A percentile compares a stretch with the other conserved stretches of the same genome.
These are phyloP conservation scores for Cartodere bifasciata DNA, from an alignment of 2,888 invertebrate species.

Conservation along the genomic window DNA sequence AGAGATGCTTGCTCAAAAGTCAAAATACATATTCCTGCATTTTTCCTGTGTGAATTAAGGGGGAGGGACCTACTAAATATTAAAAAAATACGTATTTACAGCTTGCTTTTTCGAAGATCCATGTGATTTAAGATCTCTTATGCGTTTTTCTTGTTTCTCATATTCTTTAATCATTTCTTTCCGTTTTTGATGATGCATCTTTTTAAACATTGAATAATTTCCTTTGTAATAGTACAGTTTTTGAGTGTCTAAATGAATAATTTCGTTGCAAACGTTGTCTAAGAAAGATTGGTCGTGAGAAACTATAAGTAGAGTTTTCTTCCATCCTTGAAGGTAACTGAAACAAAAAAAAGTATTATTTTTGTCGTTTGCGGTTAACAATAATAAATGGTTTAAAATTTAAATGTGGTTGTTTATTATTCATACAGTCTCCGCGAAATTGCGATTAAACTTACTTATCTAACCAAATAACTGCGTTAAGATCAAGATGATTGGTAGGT, in stretches of 20 bases:
- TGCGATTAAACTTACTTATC: slow-evolving; percentile 64
- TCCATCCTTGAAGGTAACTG: slow-evolving; percentile 95
- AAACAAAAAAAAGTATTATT: slow-evolving; percentile 19
- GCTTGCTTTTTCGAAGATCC: slow-evolving; percentile 95
- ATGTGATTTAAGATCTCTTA: slow-evolving; percentile 90
- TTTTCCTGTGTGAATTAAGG: no score
- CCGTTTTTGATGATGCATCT: slow-evolving; percentile 93
- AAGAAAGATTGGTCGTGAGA: slow-evolving; percentile 99
- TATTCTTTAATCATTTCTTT: slow-evolving; percentile 94
- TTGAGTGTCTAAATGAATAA: slow-evolving; percentile 90
- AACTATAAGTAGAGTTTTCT: slow-evolving; percentile 94
- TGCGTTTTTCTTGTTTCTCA: slow-evolving; percentile 92
- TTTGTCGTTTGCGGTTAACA: no score
- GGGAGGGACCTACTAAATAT: no score
- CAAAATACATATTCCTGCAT: no score
- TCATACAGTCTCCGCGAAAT: not conserved
- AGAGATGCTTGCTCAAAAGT: no score
- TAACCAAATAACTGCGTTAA: slow-evolving; percentile 99
- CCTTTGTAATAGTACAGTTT: slow-evolving; percentile 96
- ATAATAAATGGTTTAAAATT: no score
- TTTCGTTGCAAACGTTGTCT: slow-evolving; percentile 98
- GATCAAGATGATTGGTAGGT: slow-evolving; percentile 97
- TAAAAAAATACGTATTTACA: slow-evolving; percentile 38
- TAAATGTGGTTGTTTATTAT: slow-evolving; percentile 6
- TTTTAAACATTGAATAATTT: slow-evolving; percentile 96